Conservation (phyloP, 2,888 invertebrate species). For the Drosophila algonquin region DNA sequence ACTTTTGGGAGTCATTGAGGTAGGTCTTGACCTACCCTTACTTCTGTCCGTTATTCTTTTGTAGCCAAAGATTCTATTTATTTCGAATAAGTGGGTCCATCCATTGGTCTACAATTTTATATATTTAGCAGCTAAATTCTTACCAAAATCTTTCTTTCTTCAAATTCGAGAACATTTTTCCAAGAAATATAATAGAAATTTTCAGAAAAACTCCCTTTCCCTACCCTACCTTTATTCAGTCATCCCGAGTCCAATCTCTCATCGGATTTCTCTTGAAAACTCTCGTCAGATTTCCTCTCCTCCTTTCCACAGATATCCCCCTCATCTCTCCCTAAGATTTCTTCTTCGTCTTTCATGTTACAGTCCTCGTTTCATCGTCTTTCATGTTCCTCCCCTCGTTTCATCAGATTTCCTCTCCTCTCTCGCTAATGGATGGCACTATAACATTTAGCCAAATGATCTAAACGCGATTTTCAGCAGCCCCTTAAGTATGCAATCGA, state of each 20-base stretch:
- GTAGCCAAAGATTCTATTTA: too few relatives aligned
- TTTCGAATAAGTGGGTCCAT: too few relatives aligned
- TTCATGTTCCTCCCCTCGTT: background rate
- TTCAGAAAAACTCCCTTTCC: too few relatives aligned
- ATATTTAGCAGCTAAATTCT: too few relatives aligned
- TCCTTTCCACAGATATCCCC: background rate
- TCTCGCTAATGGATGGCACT: background rate
- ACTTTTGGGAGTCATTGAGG: background rate
- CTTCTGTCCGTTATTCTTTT: too few relatives aligned
- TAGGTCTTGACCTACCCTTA: background rate
- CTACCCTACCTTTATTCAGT: too few relatives aligned
- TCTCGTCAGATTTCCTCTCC: background rate
- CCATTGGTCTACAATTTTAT: too few relatives aligned
- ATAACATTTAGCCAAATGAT: slow-evolving; percentile 4
- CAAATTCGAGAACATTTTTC: too few relatives aligned
- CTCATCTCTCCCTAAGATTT: background rate
- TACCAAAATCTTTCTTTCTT: too few relatives aligned
- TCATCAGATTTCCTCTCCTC: background rate
- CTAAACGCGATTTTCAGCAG: slow-evolving; percentile 1
- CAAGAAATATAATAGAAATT: too few relatives aligned
- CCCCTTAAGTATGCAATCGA: slow-evolving; percentile 13
- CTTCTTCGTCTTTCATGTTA: too few relatives aligned
- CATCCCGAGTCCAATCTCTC: background rate
- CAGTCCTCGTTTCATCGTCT: background rate
- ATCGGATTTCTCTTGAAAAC: background rate